Percentiles rank a stretch among this genome's conserved stretches.
Evolutionary conservation across 2,113 vertebrate species (phyloP).

Genomic region (Notechis scutatus): DNA sequence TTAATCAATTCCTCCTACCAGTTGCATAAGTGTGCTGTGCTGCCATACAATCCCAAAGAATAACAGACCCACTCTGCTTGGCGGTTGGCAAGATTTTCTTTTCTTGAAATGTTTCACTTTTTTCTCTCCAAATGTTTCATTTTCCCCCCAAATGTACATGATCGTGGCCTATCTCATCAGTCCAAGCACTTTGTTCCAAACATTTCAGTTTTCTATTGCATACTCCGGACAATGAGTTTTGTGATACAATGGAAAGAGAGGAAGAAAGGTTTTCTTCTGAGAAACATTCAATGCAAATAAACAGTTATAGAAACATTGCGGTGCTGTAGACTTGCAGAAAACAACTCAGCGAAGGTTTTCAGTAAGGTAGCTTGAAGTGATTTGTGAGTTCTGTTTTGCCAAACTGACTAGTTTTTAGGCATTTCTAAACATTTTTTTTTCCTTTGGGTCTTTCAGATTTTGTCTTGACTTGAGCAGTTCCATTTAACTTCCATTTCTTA

Average conservation of each 20-base stretch:
- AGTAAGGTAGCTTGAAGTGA: not conserved
- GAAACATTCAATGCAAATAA: not conserved
- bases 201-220: not conserved
- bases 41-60: not conserved
- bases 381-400: not conserved
- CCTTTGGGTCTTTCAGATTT: not conserved
- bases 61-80: not conserved
- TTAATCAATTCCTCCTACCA: not conserved
- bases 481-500: not conserved
- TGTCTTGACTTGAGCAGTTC: not conserved
- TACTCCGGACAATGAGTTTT: not conserved
- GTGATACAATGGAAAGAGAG: not conserved
- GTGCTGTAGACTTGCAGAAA: not conserved
- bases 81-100: not conserved
- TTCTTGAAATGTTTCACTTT: not conserved
- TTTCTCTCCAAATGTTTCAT: not conserved
- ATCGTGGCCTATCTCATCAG: not conserved
- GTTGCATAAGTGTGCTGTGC: not conserved
- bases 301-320: not conserved
- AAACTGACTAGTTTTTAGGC: not conserved
- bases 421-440: not conserved
- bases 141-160: not conserved
- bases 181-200: not conserved
- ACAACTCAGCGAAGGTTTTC: not conserved
- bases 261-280: not conserved